phyloP scores from a whole-genome alignment of 1,140 invertebrate species.

The Metopolophium dirhodum region DNA sequence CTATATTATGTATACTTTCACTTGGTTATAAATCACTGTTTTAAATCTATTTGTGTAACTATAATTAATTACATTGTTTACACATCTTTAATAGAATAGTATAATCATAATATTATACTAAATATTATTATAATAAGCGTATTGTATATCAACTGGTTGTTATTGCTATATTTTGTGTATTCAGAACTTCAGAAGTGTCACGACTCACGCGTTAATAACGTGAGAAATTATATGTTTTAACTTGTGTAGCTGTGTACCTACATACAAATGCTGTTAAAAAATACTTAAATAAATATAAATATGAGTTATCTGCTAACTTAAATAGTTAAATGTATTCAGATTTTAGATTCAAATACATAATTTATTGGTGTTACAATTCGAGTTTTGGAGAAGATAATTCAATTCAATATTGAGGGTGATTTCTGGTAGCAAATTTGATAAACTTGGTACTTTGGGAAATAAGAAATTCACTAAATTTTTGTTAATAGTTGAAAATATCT shows the following conservation, averaged over 20 bases:
- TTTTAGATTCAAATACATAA: too few species aligned
- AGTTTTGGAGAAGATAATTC: neutral
- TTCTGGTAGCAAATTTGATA: too few species aligned
- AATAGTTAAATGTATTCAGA: neutral
- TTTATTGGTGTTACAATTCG: too few species aligned
- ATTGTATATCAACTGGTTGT: neutral
- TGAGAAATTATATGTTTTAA: neutral
- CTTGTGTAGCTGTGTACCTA: neutral
- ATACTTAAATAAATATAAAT: neutral
- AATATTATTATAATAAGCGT: neutral
- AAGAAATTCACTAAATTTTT: too few species aligned
- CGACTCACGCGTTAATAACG: neutral
- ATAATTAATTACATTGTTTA: neutral
- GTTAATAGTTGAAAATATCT: too few species aligned
- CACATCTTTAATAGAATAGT: neutral
- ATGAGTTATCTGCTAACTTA: neutral
- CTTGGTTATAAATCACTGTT: slow-evolving; percentile 6
- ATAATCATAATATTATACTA: neutral
- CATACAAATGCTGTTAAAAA: neutral
- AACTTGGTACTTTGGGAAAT: too few species aligned
- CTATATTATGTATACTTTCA: neutral
- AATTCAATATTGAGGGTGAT: neutral
- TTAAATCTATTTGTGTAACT: slow-evolving; percentile 1
- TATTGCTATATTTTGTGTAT: neutral
- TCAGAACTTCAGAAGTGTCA: neutral